Base-by-base conservation (phyloP, 2,113 vertebrate genomes). In the Bucco capensis region DNA sequence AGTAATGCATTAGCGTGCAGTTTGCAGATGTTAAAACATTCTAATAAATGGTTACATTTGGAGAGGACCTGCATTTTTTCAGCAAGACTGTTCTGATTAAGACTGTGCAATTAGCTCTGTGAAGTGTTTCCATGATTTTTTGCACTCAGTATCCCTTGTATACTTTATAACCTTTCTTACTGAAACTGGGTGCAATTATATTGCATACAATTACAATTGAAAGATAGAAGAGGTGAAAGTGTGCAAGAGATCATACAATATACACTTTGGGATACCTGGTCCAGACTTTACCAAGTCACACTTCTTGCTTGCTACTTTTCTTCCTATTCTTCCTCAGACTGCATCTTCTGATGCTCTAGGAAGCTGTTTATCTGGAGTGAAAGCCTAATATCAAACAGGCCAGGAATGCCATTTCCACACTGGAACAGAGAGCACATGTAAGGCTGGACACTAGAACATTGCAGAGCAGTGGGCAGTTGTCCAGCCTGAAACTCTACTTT, bases 401-500 rank as follows among this genome's bases (percentile, higher is more conserved):
- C 47, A 93, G 80, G 81, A 93, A 96, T 80, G 65, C 16, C 10
- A 86, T 76, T 86, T 92, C 57, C 66, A 88, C 0, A 2, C 46
- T 94, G 80, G 49, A 90, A 62, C 31, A 42, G 72, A 47, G 35
- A 86, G 33, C 70, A 47, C 40, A 35, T 2, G 4, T 7, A 7
- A 62, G 24, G 64, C 62, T 88, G 86, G 72, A 90, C 86, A 95
- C 57, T 80, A 95, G 88, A 88, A 84, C 70, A 57, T 88, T 8
- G 10, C 53, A 8, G 23, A 69, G 65, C 51, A 87, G 23, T 0
- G 1, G 75, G 85, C 78, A 49, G 44, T 49, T 65, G 49, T 88
- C 94, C 90, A 95, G 86, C 2, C 33, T 38, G 27, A 78, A 82
- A 30, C 73, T 71, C 60, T 2, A 27, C 69, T 71, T 56, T 2